Percentiles rank a stretch among this genome's conserved stretches.
phyloP scores from a whole-genome alignment of 2,113 vertebrate species.

The Connochaetes taurinus region DNA sequence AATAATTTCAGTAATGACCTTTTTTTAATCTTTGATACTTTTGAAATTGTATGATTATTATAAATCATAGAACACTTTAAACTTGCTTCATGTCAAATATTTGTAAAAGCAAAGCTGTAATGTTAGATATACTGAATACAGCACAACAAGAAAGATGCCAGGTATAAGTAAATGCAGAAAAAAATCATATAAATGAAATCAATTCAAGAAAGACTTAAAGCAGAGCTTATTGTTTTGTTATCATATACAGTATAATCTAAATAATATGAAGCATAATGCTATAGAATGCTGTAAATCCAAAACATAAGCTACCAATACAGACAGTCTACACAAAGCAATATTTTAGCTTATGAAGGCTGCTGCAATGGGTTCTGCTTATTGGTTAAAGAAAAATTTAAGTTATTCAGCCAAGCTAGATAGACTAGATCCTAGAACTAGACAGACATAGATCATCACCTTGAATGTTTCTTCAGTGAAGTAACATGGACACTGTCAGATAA shows the following conservation, averaged over 20 bases:
- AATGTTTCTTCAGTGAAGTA: slow-evolving; percentile 86
- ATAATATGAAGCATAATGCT: slow-evolving; percentile 7
- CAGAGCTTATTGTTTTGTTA: slow-evolving; percentile 50
- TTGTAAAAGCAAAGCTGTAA: slow-evolving; percentile 45
- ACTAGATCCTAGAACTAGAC: slow-evolving; percentile 78
- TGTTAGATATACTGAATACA: slow-evolving; percentile 44
- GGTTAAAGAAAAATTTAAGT: slow-evolving; percentile 69
- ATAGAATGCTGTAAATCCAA: slow-evolving; percentile 41
- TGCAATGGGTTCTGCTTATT: slow-evolving; percentile 68
- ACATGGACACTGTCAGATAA: slow-evolving; percentile 86
- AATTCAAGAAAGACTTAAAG: slow-evolving; percentile 44
- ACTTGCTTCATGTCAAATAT: slow-evolving; percentile 4
- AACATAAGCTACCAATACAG: slow-evolving; percentile 51
- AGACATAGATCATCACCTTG: slow-evolving; percentile 84
- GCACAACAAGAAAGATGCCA: slow-evolving; percentile 41
- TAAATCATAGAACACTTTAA: neutral
- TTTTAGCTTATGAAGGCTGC: slow-evolving; percentile 75
- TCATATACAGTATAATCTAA: slow-evolving; percentile 12
- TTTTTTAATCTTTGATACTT: slow-evolving; percentile 13
- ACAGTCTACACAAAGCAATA: slow-evolving; percentile 52
- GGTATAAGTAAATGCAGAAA: slow-evolving; percentile 49
- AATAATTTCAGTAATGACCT: neutral
- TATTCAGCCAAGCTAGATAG: slow-evolving; percentile 71
- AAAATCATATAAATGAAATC: slow-evolving; percentile 26
- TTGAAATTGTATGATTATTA: neutral